Evolutionary conservation across 2,113 vertebrate genomes (phyloP), one percentile per base, ranked within the genome.

Genomic region (Cercocebus atys): DNA sequence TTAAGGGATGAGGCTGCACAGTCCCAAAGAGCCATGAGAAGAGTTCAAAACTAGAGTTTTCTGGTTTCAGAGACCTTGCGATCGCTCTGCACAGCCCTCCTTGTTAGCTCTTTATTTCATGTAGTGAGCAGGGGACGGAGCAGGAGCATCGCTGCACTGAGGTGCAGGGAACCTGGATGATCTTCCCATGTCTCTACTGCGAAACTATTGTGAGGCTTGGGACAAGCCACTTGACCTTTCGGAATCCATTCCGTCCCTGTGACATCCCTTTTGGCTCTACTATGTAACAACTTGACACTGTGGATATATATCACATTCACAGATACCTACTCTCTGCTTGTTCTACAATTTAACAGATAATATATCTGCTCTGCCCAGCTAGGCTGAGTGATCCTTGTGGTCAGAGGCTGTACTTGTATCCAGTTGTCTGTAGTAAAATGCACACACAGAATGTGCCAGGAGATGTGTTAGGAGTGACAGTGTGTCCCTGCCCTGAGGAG

Each of bases 121-220:
- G 14, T 8, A 8, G 66, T n/a, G 14, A 14, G 20, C 22, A 8
- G 6, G 13, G 16, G 30, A 5, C 0, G 1, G 18, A 17, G 9
- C 8, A n/a, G 47, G 45, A 43, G 38, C 4, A 47, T 38, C 25
- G 1, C 45, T 22, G 6, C 5, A 3, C 76, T n/a, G n/a, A 55
- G 40, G 6, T 45, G 6, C 78, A 50, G 25, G 40, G 43, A 91
- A 55, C 40, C 8, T 6, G 16, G 35, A 6, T 38, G 5, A 52
- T 40, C 47, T 43, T 45, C 35, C 72, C 70, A 17, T 27, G 0
- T 83, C 30, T 95, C 85, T 78, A 11, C 25, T 20, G 14, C n/a
- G 72, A 83, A 80, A 10, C 32, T 64, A 5, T 23, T 20, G 12
- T 83, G 83, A 73, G 68, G n/a, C 25, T 32, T 73, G 43, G 35